Percentiles rank a stretch among this genome's conserved stretches.
Evolutionary conservation across 2,797 vertebrate genomes (phyloP).

Genomic region (Sus cebifrons): DNA sequence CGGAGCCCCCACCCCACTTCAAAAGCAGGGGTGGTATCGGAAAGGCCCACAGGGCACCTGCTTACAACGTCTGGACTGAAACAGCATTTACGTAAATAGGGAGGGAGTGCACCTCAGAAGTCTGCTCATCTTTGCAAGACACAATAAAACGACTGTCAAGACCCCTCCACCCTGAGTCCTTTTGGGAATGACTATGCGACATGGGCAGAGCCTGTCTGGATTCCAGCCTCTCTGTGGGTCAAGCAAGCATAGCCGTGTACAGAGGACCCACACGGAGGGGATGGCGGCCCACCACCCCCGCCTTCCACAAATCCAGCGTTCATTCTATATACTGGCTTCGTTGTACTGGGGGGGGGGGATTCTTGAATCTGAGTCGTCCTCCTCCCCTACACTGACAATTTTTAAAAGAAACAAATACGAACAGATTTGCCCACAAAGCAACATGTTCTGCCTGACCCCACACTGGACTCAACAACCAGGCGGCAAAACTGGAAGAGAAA

Average conservation of each 20-base stretch:
- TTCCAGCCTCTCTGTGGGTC: accelerated
- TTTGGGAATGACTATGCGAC: neutral
- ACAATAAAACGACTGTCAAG: neutral
- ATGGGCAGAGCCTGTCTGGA: accelerated
- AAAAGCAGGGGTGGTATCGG: neutral
- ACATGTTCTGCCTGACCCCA: neutral
- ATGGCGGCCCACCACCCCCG: accelerated
- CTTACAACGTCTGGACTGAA: neutral
- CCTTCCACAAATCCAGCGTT: neutral
- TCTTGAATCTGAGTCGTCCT: neutral
- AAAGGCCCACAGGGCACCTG: neutral
- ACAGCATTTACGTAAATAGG: neutral
- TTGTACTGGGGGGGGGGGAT: accelerated
- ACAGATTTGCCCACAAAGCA: neutral
- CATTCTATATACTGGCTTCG: neutral
- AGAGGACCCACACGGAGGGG: neutral
- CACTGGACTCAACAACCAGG: neutral
- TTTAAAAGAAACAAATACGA: slow-evolving; percentile 34
- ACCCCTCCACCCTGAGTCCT: neutral
- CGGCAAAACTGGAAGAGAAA: neutral
- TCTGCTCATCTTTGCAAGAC: neutral
- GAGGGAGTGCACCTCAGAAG: neutral
- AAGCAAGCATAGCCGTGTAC: accelerated
- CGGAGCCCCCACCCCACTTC: neutral
- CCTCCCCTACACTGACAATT: neutral